Conservation (phyloP, 2,113 vertebrate species). For the Brachyistius frenatus region DNA sequence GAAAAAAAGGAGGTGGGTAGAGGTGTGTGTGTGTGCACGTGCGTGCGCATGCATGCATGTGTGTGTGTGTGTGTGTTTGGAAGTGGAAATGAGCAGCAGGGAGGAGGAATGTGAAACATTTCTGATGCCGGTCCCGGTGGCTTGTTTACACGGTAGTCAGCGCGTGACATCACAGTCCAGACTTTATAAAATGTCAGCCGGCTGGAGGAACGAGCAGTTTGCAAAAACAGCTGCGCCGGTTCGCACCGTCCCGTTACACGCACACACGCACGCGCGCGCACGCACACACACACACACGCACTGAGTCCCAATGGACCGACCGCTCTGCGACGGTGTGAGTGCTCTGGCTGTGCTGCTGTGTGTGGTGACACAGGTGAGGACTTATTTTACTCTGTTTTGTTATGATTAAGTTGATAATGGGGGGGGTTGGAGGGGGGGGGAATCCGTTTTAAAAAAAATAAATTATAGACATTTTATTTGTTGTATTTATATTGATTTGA, state of each 20-base stretch:
- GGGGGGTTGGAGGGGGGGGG: neutral
- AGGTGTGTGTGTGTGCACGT: constrained; percentile 36
- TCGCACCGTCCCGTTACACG: constrained; percentile 53
- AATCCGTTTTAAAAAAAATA: no score
- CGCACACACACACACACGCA: neutral
- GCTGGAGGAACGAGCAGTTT: constrained; percentile 65
- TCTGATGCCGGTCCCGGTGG: constrained; percentile 76
- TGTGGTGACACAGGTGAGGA: constrained; percentile 81
- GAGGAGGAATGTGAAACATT: constrained; percentile 87
- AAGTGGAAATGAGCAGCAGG: constrained; percentile 78
- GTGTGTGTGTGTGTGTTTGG: constrained; percentile 58
- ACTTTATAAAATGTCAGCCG: constrained; percentile 85
- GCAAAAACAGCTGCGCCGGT: constrained; percentile 68
- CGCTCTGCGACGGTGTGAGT: constrained; percentile 51
- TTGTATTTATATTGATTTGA: neutral
- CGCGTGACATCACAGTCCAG: constrained; percentile 83
- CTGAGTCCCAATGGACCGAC: constrained; percentile 73
- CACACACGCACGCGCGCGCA: constrained; percentile 27
- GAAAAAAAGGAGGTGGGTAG: constrained; percentile 38
- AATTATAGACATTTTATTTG: neutral
- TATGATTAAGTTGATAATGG: neutral
- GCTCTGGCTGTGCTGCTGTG: constrained; percentile 74
- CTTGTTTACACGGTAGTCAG: constrained; percentile 84
- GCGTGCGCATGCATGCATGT: constrained; percentile 20
- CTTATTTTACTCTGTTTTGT: constrained; percentile 5